Base-by-base conservation (phyloP, 2,797 vertebrate species). In the Hephaestus fuliginosus region DNA sequence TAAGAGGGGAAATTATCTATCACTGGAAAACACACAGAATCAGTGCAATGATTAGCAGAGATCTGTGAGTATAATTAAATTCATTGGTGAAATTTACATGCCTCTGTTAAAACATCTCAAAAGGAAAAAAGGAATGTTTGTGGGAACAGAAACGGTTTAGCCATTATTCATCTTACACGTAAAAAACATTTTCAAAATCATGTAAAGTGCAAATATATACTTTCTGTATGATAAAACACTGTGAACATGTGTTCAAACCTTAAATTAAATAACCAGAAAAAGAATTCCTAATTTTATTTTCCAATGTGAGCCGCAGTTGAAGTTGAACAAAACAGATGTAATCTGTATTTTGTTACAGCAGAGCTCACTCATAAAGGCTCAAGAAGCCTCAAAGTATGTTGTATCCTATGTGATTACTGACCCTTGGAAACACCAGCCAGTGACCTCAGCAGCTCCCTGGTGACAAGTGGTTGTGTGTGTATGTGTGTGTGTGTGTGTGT, bases 401-500 rank as follows among this genome's bases (percentile, higher is more conserved):
- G 8, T 14, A 22, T 41, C 33, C 20, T 61, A 1, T 28, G 70
- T 53, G 41, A 25, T 52, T 52, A 57, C 67, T 82, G 63, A 83
- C 53, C 67, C 22, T 13, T 46, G 25, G 62, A 58, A 67, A 68
- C 70, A 20, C 15, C 7, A 64, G 44, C 60, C n/a, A 46, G 56
- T 83, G 63, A 83, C 81, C 74, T 58, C 48, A 56, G 0, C 68
- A 65, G 43, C 20, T 67, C 62, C 43, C 5, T 30, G 4, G 70
- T 61, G 67, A 70, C 46, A 15, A 22, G 41, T 46, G 46, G 48
- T 36, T 52, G 52, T 51, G 58, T 74, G 55, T 53, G 52, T 65
- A 39, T 46, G 57, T 53, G 39, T 51, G 65, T 56, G 69, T 53
- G 58, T 49, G 28, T 58, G 30, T 36, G 44, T 63, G n/a, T 63